phyloP scores from a whole-genome alignment of 2,888 invertebrate genomes.

The Apeira syringaria region DNA sequence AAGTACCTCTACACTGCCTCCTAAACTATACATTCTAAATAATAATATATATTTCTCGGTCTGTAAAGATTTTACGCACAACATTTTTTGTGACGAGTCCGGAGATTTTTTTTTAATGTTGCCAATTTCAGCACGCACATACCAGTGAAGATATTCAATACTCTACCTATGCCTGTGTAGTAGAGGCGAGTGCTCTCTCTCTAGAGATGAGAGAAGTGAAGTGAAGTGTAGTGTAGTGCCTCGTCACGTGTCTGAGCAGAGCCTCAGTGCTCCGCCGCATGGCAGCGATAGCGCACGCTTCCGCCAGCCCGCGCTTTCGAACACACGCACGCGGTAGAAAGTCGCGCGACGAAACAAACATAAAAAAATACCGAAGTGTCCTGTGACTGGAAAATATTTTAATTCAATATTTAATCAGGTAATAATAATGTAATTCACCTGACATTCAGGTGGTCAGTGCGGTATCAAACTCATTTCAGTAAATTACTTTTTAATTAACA shows the following conservation, averaged over 20 bases:
- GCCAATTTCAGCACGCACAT: constrained; percentile 8
- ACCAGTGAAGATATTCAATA: constrained; percentile 6
- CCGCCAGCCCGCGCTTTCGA: constrained; percentile 23
- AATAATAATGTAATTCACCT: constrained; percentile 9
- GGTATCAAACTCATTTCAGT: not conserved
- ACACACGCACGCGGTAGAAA: constrained; percentile 46
- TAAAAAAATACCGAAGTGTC: constrained; percentile 5
- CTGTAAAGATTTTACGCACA: too few relatives aligned
- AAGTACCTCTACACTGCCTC: too few relatives aligned
- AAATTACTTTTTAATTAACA: constrained; percentile 1
- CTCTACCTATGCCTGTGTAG: not conserved
- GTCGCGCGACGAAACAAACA: constrained; percentile 34
- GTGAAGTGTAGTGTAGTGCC: too few relatives aligned
- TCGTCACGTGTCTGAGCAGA: too few relatives aligned
- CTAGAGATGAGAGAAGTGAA: not conserved
- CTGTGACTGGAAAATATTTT: constrained; percentile 18
- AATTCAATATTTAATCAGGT: constrained; percentile 12
- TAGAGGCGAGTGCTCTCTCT: constrained; percentile 4
- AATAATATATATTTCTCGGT: too few relatives aligned
- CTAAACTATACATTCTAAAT: too few relatives aligned
- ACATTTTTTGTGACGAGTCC: too few relatives aligned
- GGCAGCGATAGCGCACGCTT: constrained; percentile 50
- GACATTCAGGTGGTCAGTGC: constrained; percentile 6
- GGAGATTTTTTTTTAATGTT: not conserved
- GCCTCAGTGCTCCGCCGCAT: constrained; percentile 46